Base-by-base conservation (phyloP, 1,140 invertebrate species). In the Stegodyphus dumicola region DNA sequence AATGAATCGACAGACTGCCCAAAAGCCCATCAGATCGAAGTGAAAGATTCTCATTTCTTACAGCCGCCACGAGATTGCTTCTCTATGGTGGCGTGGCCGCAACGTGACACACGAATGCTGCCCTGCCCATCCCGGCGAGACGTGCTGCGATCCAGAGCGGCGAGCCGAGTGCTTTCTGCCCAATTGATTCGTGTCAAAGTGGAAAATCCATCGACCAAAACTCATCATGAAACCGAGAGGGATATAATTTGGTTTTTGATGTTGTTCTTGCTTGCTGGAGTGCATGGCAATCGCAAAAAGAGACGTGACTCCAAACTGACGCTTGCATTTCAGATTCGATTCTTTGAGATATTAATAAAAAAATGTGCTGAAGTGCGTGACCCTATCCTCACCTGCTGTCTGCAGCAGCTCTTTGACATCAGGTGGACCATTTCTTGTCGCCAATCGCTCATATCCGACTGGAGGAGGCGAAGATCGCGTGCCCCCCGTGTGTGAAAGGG, bases 191-290 rank as follows among this genome's bases (percentile, higher is more conserved):
- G 56, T 60, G 56, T 15, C 15, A 15, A 15, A 11, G 15, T 11
- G 15, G 56, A 15, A 60, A 15, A 11, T 60, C 17, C 11, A 15
- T 17, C 17, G 13, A 18, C 10, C 9, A 17, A 18, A 7, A 67
- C 9, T 67, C 65, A 67, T 7, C 65, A 67, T 67, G 65, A 67
- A 67, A n/a, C 65, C 65, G 17, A 67, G n/a, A n/a, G 65, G n/a
- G n/a, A 17, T 7, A n/a, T 15, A 2, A 67, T 67, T 67, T 15
- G 10, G 7, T n/a, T n/a, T 13, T n/a, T 15, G 13, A 7, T 67
- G 65, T 17, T 67, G 17, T 67, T 67, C n/a, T 17, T 17, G 11
- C 65, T 60, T 9, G 56, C 56, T 5, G 56, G 15, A 10, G 56
- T 60, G 9, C 15, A 11, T 9, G 11, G 74, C n/a, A n/a, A 9